These are phyloP conservation scores for Globodera rostochiensis DNA, from an alignment of 1,140 invertebrate species.

Conservation along the genomic window DNA sequence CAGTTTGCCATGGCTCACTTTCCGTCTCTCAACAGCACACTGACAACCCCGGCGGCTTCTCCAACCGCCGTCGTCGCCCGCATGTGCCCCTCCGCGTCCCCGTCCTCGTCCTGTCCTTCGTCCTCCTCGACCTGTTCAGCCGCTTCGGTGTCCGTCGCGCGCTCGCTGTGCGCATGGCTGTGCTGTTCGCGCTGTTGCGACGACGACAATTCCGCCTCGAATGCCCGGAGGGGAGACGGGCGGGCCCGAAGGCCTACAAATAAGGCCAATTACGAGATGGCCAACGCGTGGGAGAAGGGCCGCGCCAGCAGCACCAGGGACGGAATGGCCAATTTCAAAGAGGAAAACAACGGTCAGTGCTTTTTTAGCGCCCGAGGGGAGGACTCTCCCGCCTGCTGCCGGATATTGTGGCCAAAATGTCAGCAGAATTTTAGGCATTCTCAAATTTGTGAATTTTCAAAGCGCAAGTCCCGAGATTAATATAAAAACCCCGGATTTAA, in stretches of 20 bases:
- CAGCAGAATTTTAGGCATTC: no score
- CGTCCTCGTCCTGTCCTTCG: slow-evolving; percentile 7
- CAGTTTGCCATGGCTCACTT: not conserved
- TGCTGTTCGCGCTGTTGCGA: slow-evolving; percentile 24
- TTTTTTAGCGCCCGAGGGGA: not conserved
- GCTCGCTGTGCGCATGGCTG: slow-evolving; percentile 26
- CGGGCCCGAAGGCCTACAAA: not conserved
- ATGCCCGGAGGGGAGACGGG: not conserved
- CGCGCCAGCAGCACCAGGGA: slow-evolving; percentile 6
- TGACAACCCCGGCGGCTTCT: not conserved
- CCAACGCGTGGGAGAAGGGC: slow-evolving; percentile 1
- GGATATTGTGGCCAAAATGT: no score
- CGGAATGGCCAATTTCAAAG: not conserved
- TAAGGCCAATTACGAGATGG: not conserved
- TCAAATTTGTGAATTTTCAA: no score
- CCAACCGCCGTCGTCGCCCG: not conserved
- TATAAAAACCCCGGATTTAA: no score
- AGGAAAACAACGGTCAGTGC: not conserved
- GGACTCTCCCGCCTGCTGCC: no score
- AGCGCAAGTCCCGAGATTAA: no score
- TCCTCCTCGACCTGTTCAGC: slow-evolving; percentile 13
- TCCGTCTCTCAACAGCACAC: not conserved
- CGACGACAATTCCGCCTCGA: not conserved
- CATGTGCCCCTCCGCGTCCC: no score
- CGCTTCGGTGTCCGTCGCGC: slow-evolving; percentile 7